Percentiles rank a stretch among this genome's conserved stretches.
Evolutionary conservation across 2,888 invertebrate species (phyloP).

Genomic region (Amblyjoppa proteus): DNA sequence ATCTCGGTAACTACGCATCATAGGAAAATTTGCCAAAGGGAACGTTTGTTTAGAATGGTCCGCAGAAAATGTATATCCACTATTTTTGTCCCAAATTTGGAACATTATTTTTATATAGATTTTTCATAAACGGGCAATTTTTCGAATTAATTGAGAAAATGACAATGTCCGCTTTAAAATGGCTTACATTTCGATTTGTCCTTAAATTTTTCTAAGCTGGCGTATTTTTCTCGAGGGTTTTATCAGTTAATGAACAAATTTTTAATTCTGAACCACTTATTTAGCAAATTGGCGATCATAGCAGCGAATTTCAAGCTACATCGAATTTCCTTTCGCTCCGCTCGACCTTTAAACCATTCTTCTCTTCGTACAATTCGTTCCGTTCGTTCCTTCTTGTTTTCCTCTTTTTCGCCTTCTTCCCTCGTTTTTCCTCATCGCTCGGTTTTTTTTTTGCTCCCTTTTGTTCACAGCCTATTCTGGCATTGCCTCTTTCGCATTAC

Average conservation of each 20-base stretch:
- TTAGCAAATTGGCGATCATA: background rate
- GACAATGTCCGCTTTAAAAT: background rate
- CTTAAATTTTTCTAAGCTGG: background rate
- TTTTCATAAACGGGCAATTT: background rate
- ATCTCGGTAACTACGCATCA: no score
- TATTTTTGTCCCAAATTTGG: background rate
- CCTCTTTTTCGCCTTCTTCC: background rate
- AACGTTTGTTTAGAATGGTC: background rate
- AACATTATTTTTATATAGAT: background rate
- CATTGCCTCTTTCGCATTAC: conserved; percentile 61
- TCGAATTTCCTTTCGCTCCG: background rate
- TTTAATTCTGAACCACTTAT: background rate
- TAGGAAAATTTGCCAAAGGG: no score
- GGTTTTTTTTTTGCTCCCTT: conserved; percentile 7
- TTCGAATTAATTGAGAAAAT: background rate
- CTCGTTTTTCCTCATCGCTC: conserved; percentile 18
- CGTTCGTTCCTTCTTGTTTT: conserved; percentile 26
- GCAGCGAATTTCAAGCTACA: background rate
- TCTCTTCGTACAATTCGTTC: conserved; percentile 20
- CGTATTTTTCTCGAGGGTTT: no score
- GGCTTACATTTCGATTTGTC: background rate
- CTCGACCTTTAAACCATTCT: conserved; percentile 16
- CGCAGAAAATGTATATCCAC: background rate
- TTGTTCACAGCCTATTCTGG: conserved; percentile 6
- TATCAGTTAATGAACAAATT: background rate